phyloP scores from a whole-genome alignment of 2,113 vertebrate genomes.

The Ciconia stormi region DNA sequence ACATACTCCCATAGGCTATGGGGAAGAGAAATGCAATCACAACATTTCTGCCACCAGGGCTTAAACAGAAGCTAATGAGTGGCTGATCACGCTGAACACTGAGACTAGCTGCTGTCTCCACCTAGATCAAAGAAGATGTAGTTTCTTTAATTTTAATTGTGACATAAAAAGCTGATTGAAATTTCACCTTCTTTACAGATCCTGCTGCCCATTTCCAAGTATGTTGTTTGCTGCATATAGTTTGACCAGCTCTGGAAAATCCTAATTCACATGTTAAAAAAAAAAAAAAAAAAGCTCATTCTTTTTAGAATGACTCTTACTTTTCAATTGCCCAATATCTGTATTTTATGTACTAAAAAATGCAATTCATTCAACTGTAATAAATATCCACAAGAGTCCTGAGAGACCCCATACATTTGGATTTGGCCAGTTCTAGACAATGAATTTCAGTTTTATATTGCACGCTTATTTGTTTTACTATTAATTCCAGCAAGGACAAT shows the following conservation, averaged over 20 bases:
- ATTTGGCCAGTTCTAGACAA: background rate
- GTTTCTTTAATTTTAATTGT: background rate
- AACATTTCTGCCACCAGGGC: background rate
- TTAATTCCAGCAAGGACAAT: conserved; percentile 48
- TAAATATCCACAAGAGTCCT: background rate
- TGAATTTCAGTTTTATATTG: conserved; percentile 14
- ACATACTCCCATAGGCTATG: background rate
- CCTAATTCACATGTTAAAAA: background rate
- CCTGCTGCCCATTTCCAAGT: accelerated
- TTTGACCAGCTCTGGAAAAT: background rate
- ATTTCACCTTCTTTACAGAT: background rate
- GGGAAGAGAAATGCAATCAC: background rate
- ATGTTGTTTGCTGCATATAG: background rate
- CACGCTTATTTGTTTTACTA: conserved; percentile 40
- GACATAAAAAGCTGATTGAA: background rate
- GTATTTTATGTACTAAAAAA: background rate
- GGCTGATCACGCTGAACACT: background rate
- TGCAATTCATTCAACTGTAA: background rate
- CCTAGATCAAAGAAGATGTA: background rate
- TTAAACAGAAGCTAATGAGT: background rate
- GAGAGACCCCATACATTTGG: background rate
- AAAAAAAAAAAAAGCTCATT: background rate
- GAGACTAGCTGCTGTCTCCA: background rate
- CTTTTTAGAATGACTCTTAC: background rate
- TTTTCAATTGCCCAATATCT: background rate